phyloP scores from a whole-genome alignment of 2,888 invertebrate genomes.

The Coleophora deauratella region DNA sequence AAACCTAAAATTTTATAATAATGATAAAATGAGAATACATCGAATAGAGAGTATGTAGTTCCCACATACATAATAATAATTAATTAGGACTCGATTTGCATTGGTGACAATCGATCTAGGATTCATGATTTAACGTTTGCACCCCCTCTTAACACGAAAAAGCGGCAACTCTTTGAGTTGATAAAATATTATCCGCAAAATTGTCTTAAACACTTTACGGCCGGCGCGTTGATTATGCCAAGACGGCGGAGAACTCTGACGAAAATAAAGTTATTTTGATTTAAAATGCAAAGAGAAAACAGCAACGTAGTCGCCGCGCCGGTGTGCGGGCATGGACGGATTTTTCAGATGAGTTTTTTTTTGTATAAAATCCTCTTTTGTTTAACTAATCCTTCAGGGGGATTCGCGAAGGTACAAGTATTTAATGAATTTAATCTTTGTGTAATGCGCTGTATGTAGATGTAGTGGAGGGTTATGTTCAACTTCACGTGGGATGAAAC shows the following conservation, averaged over 20 bases:
- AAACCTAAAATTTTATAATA: no score
- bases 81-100: no score
- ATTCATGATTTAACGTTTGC: no score
- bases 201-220: conserved; percentile 60
- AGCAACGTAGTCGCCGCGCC: conserved; percentile 24
- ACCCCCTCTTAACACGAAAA: conserved; percentile 53
- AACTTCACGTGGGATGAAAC: conserved; percentile 2
- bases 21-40: no score
- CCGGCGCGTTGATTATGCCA: conserved; percentile 57
- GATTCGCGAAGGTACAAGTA: conserved; percentile 8
- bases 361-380: conserved; percentile 40
- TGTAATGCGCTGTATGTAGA: conserved; percentile 2
- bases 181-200: conserved; percentile 48
- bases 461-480: no score
- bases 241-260: conserved; percentile 53
- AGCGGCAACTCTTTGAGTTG: conserved; percentile 44
- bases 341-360: conserved; percentile 33
- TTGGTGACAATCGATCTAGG: no score
- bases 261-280: conserved; percentile 67
- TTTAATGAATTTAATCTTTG: neutral
- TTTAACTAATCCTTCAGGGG: conserved; percentile 50
- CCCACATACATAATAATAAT: no score
- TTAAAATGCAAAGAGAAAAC: conserved; percentile 65
- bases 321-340: neutral
- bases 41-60: no score